phyloP scores from a whole-genome alignment of 2,797 vertebrate genomes.

The Syngnathus acus region DNA sequence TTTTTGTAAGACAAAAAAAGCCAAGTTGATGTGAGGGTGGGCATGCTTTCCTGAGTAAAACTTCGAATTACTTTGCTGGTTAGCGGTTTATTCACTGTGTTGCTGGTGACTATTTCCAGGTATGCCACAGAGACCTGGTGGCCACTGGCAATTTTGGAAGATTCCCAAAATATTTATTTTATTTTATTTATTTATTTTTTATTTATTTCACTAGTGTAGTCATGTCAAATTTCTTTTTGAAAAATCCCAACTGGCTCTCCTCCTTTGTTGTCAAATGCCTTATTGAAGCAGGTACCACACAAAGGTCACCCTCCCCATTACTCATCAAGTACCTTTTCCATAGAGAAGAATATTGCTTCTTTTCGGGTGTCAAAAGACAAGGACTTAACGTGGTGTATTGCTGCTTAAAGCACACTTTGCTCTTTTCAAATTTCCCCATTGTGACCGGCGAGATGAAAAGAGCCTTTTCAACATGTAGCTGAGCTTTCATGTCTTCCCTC shows the following conservation, averaged over 20 bases:
- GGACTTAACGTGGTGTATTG: slow-evolving; percentile 62
- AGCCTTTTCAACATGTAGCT: slow-evolving; percentile 59
- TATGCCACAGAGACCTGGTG: neutral
- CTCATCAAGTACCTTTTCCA: slow-evolving; percentile 50
- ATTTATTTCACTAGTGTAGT: no score
- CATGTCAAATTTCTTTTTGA: no score
- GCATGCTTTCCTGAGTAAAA: neutral
- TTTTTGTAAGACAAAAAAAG: slow-evolving; percentile 30
- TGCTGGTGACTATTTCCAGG: neutral
- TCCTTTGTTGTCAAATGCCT: slow-evolving; percentile 1
- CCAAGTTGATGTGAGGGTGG: slow-evolving; percentile 6
- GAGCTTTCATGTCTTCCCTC: slow-evolving; percentile 72
- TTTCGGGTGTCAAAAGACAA: slow-evolving; percentile 71
- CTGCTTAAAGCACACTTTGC: slow-evolving; percentile 68
- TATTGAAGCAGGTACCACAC: slow-evolving; percentile 33
- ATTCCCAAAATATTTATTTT: no score
- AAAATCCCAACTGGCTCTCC: neutral
- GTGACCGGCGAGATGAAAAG: slow-evolving; percentile 66
- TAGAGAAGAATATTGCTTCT: slow-evolving; percentile 50
- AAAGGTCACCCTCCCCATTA: slow-evolving; percentile 35
- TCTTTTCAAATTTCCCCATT: slow-evolving; percentile 72
- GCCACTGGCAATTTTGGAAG: no score
- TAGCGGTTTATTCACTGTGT: slow-evolving; percentile 2
- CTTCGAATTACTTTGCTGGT: neutral
- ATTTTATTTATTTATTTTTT: no score